These are phyloP conservation scores for Labrus mixtus DNA, from an alignment of 2,113 vertebrate species.

Conservation along the genomic window DNA sequence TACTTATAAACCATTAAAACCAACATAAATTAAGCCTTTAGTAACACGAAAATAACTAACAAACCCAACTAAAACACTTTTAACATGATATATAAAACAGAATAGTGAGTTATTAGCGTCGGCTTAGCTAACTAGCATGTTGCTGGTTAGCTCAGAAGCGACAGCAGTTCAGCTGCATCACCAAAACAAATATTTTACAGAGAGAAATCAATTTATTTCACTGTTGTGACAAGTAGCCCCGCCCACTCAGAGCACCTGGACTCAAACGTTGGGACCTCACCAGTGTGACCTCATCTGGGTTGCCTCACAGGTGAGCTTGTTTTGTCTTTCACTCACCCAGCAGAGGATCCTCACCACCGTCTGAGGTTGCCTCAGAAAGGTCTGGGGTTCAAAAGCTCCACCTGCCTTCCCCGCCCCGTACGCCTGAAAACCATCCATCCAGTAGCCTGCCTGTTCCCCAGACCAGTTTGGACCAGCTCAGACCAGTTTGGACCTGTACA, in stretches of 20 bases:
- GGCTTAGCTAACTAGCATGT: not conserved
- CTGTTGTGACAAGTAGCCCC: too few species aligned
- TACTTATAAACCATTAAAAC: too few species aligned
- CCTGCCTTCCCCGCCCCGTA: slow-evolving; percentile 77
- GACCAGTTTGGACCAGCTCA: not conserved
- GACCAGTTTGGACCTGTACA: not conserved
- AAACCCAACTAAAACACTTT: not conserved
- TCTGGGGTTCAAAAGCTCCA: slow-evolving; percentile 65
- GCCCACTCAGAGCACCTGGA: too few species aligned
- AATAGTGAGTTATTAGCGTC: too few species aligned
- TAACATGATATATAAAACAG: too few species aligned
- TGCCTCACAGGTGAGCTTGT: too few species aligned
- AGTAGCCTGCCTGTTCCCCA: slow-evolving; percentile 11
- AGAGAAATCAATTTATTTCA: too few species aligned
- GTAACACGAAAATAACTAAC: not conserved
- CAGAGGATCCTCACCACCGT: slow-evolving; percentile 70
- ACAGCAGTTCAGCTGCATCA: not conserved
- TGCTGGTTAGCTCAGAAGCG: not conserved
- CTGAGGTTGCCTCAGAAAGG: slow-evolving; percentile 75
- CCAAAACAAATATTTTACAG: not conserved
- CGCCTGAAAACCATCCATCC: slow-evolving; percentile 72
- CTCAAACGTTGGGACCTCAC: too few species aligned
- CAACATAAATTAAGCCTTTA: not conserved
- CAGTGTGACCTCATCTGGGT: too few species aligned
- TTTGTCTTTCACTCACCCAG: slow-evolving; percentile 67